Conservation (phyloP, 2,113 vertebrate genomes). For the Phoenicopterus ruber region DNA sequence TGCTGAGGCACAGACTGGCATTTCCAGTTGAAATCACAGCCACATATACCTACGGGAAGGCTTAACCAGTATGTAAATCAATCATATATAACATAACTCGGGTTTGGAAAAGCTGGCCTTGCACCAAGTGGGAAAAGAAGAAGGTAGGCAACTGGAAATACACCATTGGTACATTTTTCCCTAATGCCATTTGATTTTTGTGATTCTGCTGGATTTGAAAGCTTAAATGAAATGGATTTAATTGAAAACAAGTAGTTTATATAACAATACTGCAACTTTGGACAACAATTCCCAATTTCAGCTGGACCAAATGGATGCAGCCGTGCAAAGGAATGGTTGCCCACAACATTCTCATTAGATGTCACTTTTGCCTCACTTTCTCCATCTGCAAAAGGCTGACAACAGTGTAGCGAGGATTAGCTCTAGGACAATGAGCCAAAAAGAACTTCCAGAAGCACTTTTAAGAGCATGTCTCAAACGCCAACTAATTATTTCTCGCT, state of each 20-base stretch:
- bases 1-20: not conserved
- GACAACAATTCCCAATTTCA: not conserved
- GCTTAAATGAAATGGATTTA: not conserved
- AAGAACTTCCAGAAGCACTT: conserved; percentile 12
- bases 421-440: not conserved
- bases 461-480: not conserved
- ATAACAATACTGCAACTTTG: not conserved
- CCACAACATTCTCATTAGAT: not conserved
- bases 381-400: not conserved
- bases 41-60: not conserved
- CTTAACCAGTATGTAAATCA: not conserved
- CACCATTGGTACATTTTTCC: not conserved
- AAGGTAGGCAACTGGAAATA: not conserved
- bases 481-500: not conserved
- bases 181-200: not conserved
- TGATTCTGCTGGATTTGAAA: not conserved
- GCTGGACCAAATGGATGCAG: not conserved
- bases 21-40: not conserved
- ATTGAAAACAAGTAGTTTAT: not conserved
- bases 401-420: not conserved
- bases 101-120: not conserved
- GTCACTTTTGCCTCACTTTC: not conserved
- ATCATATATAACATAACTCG: not conserved
- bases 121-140: not conserved
- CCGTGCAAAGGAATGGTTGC: not conserved